phyloP scores from a whole-genome alignment of 2,797 vertebrate species.

The Clarias laeviceps region DNA sequence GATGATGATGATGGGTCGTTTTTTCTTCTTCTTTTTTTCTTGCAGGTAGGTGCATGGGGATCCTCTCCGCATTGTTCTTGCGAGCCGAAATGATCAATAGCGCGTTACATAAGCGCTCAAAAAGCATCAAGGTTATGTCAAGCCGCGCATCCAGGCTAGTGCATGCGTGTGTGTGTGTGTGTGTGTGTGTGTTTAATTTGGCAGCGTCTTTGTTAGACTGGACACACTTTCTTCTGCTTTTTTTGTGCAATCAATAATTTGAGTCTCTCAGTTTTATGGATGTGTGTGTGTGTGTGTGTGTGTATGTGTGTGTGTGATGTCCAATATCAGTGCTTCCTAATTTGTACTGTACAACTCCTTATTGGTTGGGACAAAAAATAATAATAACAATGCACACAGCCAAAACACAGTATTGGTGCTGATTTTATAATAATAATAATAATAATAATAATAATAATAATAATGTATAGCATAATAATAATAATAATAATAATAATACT shows the following conservation, averaged over 20 bases:
- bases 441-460: too few relatives aligned
- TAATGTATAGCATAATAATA: too few relatives aligned
- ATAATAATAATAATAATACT: too few relatives aligned
- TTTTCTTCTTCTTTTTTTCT: background rate
- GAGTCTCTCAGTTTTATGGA: background rate
- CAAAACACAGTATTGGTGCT: too few relatives aligned
- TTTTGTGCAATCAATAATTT: background rate
- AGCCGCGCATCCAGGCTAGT: background rate
- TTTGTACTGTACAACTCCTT: too few relatives aligned
- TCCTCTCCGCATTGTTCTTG: conserved; percentile 49
- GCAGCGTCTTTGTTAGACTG: conserved; percentile 42
- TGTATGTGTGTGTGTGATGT: too few relatives aligned
- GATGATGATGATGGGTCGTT: background rate
- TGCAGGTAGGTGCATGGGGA: conserved; percentile 18
- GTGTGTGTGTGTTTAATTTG: background rate
- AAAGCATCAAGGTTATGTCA: conserved; percentile 41
- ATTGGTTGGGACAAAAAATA: too few relatives aligned
- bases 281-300: background rate
- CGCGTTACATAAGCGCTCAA: conserved; percentile 64
- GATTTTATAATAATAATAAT: too few relatives aligned
- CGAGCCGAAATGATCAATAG: conserved; percentile 62
- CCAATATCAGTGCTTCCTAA: too few relatives aligned
- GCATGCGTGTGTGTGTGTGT: background rate
- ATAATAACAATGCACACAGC: too few relatives aligned
- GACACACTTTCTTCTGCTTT: background rate